phyloP scores from a whole-genome alignment of 2,888 invertebrate species.

The Blastobasis adustella region DNA sequence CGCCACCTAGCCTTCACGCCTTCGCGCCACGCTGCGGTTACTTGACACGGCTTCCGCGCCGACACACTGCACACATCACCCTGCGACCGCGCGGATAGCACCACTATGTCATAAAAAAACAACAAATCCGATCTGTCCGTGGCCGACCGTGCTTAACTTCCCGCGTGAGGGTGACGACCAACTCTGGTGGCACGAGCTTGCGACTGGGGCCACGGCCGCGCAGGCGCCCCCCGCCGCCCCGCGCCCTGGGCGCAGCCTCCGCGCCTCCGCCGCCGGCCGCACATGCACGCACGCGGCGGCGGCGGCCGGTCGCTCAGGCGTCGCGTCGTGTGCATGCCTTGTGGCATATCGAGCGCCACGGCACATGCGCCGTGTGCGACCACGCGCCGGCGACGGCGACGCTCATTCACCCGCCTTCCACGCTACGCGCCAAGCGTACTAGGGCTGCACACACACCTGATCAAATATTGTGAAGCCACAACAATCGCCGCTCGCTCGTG shows the following conservation, averaged over 20 bases:
- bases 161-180: slow-evolving; percentile 28
- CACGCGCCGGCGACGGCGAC: slow-evolving; percentile 68
- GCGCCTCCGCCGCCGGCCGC: slow-evolving; percentile 19
- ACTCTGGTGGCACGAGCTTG: slow-evolving; percentile 50
- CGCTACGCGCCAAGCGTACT: slow-evolving; percentile 32
- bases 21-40: slow-evolving; percentile 12
- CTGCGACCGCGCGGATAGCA: slow-evolving; percentile 23
- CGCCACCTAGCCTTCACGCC: no score
- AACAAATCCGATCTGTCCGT: slow-evolving; percentile 22
- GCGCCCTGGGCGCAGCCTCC: slow-evolving; percentile 16
- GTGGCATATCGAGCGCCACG: slow-evolving; percentile 20
- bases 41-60: slow-evolving; percentile 26
- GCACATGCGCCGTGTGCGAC: slow-evolving; percentile 55
- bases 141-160: no score
- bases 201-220: slow-evolving; percentile 45
- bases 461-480: slow-evolving; percentile 60
- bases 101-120: slow-evolving; percentile 27
- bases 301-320: neutral
- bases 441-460: slow-evolving; percentile 38
- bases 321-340: neutral
- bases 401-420: slow-evolving; percentile 50
- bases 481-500: slow-evolving; percentile 38
- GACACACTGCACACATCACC: slow-evolving; percentile 32
- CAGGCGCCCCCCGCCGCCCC: slow-evolving; percentile 18
- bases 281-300: neutral